Percentiles rank a stretch among this genome's conserved stretches.
phyloP scores from a whole-genome alignment of 2,888 invertebrate species.

The Gibbula magus region DNA sequence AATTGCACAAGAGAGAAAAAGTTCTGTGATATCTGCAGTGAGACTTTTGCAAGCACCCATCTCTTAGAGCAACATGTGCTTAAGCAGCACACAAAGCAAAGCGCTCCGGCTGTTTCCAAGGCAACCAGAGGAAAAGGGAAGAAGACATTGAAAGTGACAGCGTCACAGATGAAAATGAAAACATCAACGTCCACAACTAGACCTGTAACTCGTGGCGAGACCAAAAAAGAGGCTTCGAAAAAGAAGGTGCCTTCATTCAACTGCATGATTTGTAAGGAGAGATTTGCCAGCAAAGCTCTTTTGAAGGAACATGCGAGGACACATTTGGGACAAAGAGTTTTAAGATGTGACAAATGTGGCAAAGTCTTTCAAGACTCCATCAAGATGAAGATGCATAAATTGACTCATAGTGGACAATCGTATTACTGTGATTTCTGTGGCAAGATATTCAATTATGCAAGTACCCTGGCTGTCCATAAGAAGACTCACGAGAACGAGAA shows the following conservation, averaged over 20 bases:
- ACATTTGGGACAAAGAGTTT: conserved; percentile 12
- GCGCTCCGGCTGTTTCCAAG: background rate
- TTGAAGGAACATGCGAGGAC: conserved; percentile 10
- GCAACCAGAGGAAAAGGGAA: background rate
- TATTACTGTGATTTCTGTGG: background rate
- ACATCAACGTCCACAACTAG: background rate
- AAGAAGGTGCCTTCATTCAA: background rate
- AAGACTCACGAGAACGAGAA: background rate
- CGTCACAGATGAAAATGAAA: background rate
- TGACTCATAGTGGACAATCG: background rate
- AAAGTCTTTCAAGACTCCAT: conserved; percentile 15
- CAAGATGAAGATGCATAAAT: conserved; percentile 15
- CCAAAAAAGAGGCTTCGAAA: background rate
- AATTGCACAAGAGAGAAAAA: no score
- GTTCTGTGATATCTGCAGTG: background rate
- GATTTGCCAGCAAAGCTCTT: background rate
- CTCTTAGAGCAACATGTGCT: background rate
- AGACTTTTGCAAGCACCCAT: background rate
- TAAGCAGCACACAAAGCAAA: background rate
- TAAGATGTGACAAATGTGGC: conserved; percentile 12
- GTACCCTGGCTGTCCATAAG: background rate
- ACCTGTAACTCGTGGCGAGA: background rate
- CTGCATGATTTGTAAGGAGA: background rate
- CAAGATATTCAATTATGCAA: background rate
- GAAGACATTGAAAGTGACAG: background rate